phyloP scores from a whole-genome alignment of 2,797 vertebrate genomes.

The Esox masquinongy region DNA sequence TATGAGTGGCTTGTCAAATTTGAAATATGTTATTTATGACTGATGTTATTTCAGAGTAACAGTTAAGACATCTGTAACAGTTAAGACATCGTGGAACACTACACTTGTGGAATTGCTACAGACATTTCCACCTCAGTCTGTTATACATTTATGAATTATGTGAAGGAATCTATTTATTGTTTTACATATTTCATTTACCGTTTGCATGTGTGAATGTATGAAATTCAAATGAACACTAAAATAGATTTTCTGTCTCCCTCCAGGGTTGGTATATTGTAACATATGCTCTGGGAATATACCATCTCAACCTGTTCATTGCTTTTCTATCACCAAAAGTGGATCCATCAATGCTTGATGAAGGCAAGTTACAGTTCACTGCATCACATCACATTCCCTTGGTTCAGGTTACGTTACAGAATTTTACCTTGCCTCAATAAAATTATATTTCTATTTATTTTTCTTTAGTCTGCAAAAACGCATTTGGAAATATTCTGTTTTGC shows the following conservation, averaged over 20 bases:
- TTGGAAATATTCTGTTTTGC: neutral
- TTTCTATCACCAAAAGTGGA: constrained; percentile 99
- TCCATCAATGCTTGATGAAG: constrained; percentile 97
- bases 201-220: neutral
- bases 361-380: constrained; percentile 63
- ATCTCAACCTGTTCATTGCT: constrained; percentile 99
- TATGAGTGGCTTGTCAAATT: neutral
- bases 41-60: neutral
- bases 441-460: too few relatives aligned
- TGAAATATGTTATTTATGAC: neutral
- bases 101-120: neutral
- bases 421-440: neutral
- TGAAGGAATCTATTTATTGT: neutral
- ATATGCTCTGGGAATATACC: constrained; percentile 98
- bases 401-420: neutral
- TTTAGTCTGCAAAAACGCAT: neutral
- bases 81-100: neutral
- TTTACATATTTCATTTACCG: neutral
- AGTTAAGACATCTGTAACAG: neutral
- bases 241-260: constrained; percentile 42
- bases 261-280: constrained; percentile 99
- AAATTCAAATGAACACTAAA: neutral
- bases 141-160: neutral
- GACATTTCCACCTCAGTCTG: neutral
- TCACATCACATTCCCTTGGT: neutral